Evolutionary conservation across 2,113 vertebrate species (phyloP).

Genomic region (Phalacrocorax aristotelis): DNA sequence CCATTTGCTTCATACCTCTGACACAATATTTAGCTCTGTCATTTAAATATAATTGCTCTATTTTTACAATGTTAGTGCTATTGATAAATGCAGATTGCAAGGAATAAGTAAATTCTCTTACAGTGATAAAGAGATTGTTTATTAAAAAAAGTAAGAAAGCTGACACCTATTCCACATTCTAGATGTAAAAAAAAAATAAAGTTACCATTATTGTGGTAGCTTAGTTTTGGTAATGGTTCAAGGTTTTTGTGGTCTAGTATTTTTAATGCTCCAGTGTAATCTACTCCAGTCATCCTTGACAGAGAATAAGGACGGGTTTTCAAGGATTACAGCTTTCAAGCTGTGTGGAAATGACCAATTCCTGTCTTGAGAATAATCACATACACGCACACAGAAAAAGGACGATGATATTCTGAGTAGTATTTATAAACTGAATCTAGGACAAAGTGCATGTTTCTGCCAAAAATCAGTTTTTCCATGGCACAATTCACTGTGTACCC

Average conservation of each 20-base stretch:
- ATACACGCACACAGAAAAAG: background rate
- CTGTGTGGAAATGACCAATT: conserved; percentile 36
- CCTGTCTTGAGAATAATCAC: background rate
- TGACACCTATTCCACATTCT: background rate
- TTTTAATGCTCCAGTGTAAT: conserved; percentile 33
- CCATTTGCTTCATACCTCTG: conserved; percentile 66
- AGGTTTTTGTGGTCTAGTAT: conserved; percentile 22
- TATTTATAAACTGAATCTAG: conserved; percentile 29
- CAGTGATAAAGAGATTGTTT: background rate
- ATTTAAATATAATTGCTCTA: conserved; percentile 69
- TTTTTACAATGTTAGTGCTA: conserved; percentile 66
- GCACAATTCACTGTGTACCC: background rate
- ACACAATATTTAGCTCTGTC: conserved; percentile 78
- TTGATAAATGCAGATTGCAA: conserved; percentile 67
- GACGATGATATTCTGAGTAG: conserved; percentile 3
- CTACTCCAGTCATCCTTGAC: conserved; percentile 25
- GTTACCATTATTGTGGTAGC: background rate
- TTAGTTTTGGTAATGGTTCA: background rate
- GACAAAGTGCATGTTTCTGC: background rate
- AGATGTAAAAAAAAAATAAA: background rate
- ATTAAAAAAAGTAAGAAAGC: background rate
- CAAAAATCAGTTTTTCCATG: background rate
- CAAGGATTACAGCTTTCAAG: conserved; percentile 32
- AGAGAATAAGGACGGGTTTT: conserved; percentile 35
- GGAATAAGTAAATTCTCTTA: conserved; percentile 38